Evolutionary conservation across 2,797 vertebrate genomes (phyloP).

Genomic region (Scolopax bukidnonensis): DNA sequence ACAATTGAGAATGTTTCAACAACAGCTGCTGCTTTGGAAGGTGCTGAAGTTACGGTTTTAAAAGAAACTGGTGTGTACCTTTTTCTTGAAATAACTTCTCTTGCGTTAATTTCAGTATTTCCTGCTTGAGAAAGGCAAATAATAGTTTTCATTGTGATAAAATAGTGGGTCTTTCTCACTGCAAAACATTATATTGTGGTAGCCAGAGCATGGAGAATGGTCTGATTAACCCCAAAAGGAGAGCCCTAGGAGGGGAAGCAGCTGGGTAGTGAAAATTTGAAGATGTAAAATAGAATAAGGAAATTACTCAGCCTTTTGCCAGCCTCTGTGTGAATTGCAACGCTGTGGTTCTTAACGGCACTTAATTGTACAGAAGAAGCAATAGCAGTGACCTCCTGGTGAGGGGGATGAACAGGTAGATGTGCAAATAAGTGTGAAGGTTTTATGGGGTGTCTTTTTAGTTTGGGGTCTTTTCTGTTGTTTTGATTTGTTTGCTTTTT

Average conservation of each 20-base stretch:
- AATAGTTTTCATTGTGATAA: background rate
- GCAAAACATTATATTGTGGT: accelerated
- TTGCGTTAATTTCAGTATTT: background rate
- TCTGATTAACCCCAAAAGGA: background rate
- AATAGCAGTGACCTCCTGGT: background rate
- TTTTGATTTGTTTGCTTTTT: background rate
- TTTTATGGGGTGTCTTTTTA: background rate
- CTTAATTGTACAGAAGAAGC: background rate
- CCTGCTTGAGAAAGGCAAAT: accelerated
- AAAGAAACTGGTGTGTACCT: background rate
- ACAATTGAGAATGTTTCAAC: background rate
- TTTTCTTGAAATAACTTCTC: background rate
- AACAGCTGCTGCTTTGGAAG: background rate
- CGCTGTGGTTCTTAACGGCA: no score
- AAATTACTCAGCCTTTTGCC: background rate
- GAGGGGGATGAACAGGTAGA: background rate
- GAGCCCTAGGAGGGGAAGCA: background rate
- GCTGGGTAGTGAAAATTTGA: background rate
- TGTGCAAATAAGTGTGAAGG: background rate
- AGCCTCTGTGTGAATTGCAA: background rate
- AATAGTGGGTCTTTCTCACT: background rate
- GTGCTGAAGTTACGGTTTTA: background rate
- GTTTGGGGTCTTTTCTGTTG: background rate
- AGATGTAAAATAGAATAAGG: background rate
- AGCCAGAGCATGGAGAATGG: background rate